phyloP scores from a whole-genome alignment of 2,113 vertebrate species.

The Scomber japonicus region DNA sequence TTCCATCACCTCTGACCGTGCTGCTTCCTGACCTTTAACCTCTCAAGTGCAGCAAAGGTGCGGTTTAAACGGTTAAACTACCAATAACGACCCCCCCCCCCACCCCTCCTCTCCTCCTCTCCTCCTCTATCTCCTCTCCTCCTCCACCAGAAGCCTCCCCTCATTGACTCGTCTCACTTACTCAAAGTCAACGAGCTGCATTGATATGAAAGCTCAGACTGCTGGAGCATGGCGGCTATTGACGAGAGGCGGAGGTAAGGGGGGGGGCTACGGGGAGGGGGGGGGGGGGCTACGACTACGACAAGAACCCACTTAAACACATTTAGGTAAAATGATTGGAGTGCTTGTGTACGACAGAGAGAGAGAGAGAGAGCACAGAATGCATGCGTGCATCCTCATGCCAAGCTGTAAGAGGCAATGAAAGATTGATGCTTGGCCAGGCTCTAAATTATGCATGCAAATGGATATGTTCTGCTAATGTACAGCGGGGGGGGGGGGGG shows the following conservation, averaged over 20 bases:
- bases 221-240: neutral
- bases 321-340: conserved; percentile 37
- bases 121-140: too few species aligned
- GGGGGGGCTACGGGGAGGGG: too few species aligned
- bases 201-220: neutral
- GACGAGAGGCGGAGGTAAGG: too few species aligned
- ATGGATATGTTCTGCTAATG: conserved; percentile 57
- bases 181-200: conserved; percentile 20
- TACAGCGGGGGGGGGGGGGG: conserved; percentile 15
- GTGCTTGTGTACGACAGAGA: conserved; percentile 6
- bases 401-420: conserved; percentile 29
- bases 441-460: conserved; percentile 72
- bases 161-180: conserved; percentile 19
- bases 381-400: conserved; percentile 25
- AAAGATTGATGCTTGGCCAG: conserved; percentile 68
- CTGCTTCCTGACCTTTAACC: neutral
- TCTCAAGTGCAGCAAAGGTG: neutral
- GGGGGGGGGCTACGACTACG: too few species aligned
- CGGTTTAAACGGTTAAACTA: neutral
- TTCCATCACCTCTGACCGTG: neutral
- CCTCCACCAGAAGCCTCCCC: too few species aligned
- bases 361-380: neutral
- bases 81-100: neutral
- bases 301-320: conserved; percentile 51
- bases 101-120: neutral